phyloP scores from a whole-genome alignment of 2,888 invertebrate genomes.

The Eristalinus aeneus region DNA sequence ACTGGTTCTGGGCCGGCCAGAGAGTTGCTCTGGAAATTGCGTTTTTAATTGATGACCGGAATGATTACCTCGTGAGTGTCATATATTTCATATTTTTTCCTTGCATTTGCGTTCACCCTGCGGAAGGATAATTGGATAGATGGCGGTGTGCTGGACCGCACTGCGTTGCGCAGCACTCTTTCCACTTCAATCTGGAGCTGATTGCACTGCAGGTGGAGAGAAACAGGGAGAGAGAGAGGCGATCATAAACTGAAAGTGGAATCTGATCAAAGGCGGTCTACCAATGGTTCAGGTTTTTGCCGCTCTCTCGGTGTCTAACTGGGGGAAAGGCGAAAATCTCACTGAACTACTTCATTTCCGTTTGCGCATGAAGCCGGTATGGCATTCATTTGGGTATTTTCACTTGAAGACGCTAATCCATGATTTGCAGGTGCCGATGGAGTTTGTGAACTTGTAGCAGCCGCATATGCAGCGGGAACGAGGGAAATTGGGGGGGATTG shows the following conservation, averaged over 20 bases:
- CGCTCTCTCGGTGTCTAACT: not conserved
- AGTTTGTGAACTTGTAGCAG: too few relatives aligned
- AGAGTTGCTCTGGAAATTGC: conserved; percentile 37
- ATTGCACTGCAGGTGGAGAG: conserved; percentile 9
- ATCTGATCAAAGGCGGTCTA: not conserved
- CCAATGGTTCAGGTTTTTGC: not conserved
- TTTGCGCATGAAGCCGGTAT: not conserved
- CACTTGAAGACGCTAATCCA: not conserved
- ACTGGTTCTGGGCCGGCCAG: not conserved
- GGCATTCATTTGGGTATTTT: not conserved
- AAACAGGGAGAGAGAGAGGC: conserved; percentile 1
- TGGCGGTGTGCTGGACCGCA: not conserved
- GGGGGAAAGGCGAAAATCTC: not conserved
- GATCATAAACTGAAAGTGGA: conserved; percentile 14
- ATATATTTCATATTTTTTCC: conserved; percentile 55
- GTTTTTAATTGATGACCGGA: conserved; percentile 65
- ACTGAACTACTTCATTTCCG: not conserved
- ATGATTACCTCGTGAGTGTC: conserved; percentile 66
- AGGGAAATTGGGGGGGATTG: too few relatives aligned
- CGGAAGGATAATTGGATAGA: conserved; percentile 54
- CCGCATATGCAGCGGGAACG: not conserved
- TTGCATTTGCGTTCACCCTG: not conserved
- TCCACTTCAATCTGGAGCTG: conserved; percentile 24
- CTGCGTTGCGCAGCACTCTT: too few relatives aligned
- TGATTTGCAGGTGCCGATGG: not conserved